These are phyloP conservation scores for Hyposoter dolosus DNA, from an alignment of 2,888 invertebrate species.

Conservation along the genomic window DNA sequence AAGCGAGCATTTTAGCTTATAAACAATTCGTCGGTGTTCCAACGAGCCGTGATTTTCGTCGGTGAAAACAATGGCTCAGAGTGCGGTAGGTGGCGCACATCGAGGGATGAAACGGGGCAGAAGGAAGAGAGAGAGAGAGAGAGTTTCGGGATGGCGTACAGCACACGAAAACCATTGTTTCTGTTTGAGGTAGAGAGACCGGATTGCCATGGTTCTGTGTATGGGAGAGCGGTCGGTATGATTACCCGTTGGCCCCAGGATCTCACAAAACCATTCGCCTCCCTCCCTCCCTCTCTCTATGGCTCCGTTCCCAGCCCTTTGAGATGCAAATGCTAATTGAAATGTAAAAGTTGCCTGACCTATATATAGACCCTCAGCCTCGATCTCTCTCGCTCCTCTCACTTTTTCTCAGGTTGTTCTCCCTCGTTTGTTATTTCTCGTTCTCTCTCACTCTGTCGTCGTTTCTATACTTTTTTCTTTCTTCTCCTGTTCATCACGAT, in stretches of 20 bases:
- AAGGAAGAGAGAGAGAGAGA: background rate
- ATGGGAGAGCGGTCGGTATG: conserved; percentile 64
- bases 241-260: conserved; percentile 65
- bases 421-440: conserved; percentile 14
- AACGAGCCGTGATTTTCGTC: conserved; percentile 61
- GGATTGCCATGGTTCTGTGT: conserved; percentile 37
- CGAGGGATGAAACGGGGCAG: conserved; percentile 13
- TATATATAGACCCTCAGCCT: conserved; percentile 71
- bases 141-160: background rate
- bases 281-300: conserved; percentile 19
- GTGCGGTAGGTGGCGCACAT: conserved; percentile 13
- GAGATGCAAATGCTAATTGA: conserved; percentile 77
- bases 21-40: conserved; percentile 63
- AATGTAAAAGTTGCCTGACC: conserved; percentile 75
- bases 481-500: background rate
- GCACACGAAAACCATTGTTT: conserved; percentile 67
- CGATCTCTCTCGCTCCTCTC: conserved; percentile 23
- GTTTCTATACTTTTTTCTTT: background rate
- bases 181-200: conserved; percentile 67
- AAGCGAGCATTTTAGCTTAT: conserved; percentile 59
- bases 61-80: conserved; percentile 56
- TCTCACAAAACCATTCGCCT: conserved; percentile 14
- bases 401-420: conserved; percentile 20
- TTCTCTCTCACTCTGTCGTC: background rate
- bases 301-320: conserved; percentile 72